Conservation (phyloP, 2,888 invertebrate species). For the Philopedon plagiatum region DNA sequence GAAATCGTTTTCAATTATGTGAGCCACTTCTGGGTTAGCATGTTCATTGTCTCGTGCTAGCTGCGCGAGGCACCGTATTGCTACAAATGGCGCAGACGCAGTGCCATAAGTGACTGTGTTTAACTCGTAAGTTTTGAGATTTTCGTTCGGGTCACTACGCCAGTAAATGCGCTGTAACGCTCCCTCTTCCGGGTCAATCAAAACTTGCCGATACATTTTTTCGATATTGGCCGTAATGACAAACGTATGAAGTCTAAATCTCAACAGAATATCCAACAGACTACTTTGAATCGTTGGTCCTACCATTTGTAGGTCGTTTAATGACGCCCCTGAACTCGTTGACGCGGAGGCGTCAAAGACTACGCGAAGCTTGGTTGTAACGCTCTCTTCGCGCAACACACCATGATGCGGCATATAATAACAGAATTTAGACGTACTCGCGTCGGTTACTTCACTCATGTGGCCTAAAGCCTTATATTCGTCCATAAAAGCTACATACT, state of each 20-base stretch:
- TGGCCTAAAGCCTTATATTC: conserved; percentile 20
- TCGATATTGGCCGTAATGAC: conserved; percentile 24
- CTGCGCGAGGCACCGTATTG: conserved; percentile 28
- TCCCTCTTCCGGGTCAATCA: conserved; percentile 1
- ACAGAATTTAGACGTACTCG: not conserved
- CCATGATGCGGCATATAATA: conserved; percentile 29
- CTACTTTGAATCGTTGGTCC: conserved; percentile 35
- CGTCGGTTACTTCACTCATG: not conserved
- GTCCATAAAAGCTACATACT: conserved; percentile 10
- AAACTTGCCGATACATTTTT: conserved; percentile 31
- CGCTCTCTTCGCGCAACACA: not conserved
- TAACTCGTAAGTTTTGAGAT: not conserved
- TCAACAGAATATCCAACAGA: conserved; percentile 14
- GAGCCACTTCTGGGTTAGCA: not conserved
- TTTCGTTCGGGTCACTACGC: not conserved
- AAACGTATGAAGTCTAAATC: not conserved
- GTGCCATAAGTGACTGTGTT: conserved; percentile 46
- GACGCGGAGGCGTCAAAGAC: conserved; percentile 27
- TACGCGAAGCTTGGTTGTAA: conserved; percentile 23
- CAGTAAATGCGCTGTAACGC: not conserved
- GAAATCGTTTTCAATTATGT: conserved; percentile 12
- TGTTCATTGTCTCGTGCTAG: not conserved
- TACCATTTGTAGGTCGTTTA: conserved; percentile 24
- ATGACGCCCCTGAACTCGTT: not conserved
- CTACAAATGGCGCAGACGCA: conserved; percentile 40